A percentile compares a stretch with the other conserved stretches of the same genome.
phyloP scores from a whole-genome alignment of 2,888 invertebrate genomes.

The Gari tellinella region DNA sequence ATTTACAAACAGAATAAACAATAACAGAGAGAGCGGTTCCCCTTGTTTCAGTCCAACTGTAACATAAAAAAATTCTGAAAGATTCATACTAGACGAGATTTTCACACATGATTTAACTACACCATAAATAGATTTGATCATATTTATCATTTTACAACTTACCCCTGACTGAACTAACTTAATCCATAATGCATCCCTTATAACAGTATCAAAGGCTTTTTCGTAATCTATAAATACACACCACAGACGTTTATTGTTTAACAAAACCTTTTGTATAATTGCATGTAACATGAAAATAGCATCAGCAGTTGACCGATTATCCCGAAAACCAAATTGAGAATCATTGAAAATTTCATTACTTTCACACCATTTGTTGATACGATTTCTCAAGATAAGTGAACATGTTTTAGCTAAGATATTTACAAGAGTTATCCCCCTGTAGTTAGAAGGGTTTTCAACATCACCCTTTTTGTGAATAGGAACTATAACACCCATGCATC shows the following conservation, averaged over 20 bases:
- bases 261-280: constrained; percentile 8
- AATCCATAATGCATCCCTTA: constrained; percentile 21
- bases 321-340: constrained; percentile 25
- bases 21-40: constrained; percentile 22
- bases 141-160: constrained; percentile 26
- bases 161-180: constrained; percentile 26
- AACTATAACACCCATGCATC: constrained; percentile 29
- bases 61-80: constrained; percentile 19
- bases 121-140: constrained; percentile 13
- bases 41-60: constrained; percentile 28
- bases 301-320: neutral
- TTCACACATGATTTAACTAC: constrained; percentile 22
- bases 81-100: neutral
- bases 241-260: constrained; percentile 9
- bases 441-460: constrained; percentile 20
- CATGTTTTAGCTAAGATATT: constrained; percentile 39
- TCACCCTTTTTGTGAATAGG: constrained; percentile 42
- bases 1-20: constrained; percentile 31
- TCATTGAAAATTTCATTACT: constrained; percentile 6
- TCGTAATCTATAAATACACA: constrained; percentile 17
- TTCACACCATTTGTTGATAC: constrained; percentile 21
- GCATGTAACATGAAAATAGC: constrained; percentile 16
- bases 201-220: constrained; percentile 26
- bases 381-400: constrained; percentile 21
- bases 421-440: constrained; percentile 40